Percentiles rank a stretch among this genome's conserved stretches.
These are phyloP conservation scores for Sapayoa aenigma DNA, from an alignment of 2,113 vertebrate species.

Conservation along the genomic window DNA sequence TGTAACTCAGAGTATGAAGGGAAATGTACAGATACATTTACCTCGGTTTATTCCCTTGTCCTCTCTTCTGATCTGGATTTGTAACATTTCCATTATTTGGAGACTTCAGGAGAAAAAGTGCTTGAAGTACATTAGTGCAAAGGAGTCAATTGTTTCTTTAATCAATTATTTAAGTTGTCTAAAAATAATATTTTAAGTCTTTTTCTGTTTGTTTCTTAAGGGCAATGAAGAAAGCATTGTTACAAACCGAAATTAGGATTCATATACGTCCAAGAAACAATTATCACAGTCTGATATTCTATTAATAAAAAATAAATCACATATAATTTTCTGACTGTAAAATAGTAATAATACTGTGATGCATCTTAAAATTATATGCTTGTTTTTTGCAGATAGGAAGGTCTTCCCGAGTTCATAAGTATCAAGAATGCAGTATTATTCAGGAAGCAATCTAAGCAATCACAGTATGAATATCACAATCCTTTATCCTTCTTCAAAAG, in stretches of 20 bases:
- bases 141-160: neutral
- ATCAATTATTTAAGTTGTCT: neutral
- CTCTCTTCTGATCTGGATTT: neutral
- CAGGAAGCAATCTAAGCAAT: neutral
- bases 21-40: neutral
- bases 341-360: neutral
- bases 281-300: neutral
- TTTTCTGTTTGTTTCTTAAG: neutral
- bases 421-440: neutral
- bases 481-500: neutral
- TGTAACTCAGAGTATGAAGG: neutral
- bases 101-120: neutral
- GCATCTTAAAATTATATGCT: neutral
- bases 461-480: neutral
- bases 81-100: neutral
- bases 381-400: neutral
- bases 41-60: neutral
- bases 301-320: neutral
- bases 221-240: rapidly evolving
- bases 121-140: neutral
- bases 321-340: neutral
- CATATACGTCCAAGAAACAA: neutral
- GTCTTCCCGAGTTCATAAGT: neutral
- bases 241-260: neutral
- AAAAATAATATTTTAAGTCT: neutral